Evolutionary conservation across 2,888 invertebrate genomes (phyloP), one percentile per base, ranked within the genome.

Genomic region (Acleris cristana): DNA sequence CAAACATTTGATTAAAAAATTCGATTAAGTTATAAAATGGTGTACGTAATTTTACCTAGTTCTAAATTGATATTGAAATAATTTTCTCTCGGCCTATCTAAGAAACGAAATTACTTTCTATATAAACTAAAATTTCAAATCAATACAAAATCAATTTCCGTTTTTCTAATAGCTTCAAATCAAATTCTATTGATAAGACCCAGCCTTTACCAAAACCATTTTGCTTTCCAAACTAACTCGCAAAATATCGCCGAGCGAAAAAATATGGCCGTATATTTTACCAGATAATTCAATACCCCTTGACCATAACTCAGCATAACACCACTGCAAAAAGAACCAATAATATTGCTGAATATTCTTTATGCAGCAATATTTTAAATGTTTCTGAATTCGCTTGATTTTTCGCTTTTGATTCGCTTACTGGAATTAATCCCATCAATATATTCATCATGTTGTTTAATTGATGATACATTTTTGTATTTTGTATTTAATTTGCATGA

Each of bases 231-330:
- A 67, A 67, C 12, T 67, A 59, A 49, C 40, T 18, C 30, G 44
- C 45, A 44, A 69, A 62, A 62, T 64, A 70, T 54, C 48, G 65
- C 21, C 18, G 45, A 48, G 61, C 34, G 52, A 58, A 61, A 69
- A 68, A 61, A 61, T 62, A 65, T 57, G 23, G 66, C 64, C 45
- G 59, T 65, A 70, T 71, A 62, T 69, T 61, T 64, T 63, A 64
- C 30, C 57, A 68, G 58, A 72, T 71, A 71, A 70, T 70, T 72
- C 72, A 71, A 71, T 71, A 65, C 60, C 64, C 54, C 60, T 71
- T 71, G 71, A 64, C 69, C 70, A 69, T 72, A 71, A 71, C 69
- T 72, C 72, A 72, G 60, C 63, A 65, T 65, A 61, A 72, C 71
- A 71, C 52, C 62, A 34, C 57, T 53, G 59, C 48, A 72, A 70